A percentile compares a stretch with the other conserved stretches of the same genome.
phyloP scores from a whole-genome alignment of 2,888 invertebrate species.

The Scaptomyza cyrtandrae region DNA sequence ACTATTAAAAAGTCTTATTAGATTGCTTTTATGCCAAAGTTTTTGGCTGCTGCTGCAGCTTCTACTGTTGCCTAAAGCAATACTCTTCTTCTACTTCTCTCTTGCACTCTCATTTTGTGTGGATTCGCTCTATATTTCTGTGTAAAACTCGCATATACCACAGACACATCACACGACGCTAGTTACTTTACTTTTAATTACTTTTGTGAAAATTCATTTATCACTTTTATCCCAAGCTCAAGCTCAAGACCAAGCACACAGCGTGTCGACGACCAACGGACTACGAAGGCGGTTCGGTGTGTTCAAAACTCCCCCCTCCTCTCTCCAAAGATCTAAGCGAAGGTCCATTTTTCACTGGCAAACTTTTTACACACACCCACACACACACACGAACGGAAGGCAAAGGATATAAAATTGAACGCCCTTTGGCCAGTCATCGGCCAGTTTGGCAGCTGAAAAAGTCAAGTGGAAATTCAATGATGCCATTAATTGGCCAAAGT shows the following conservation, averaged over 20 bases:
- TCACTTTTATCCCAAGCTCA: conserved; percentile 80
- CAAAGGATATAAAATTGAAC: conserved; percentile 74
- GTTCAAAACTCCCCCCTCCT: neutral
- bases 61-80: conserved; percentile 41
- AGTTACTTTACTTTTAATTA: conserved; percentile 81
- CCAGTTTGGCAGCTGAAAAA: conserved; percentile 78
- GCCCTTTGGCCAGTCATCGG: conserved; percentile 80
- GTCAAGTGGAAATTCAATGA: conserved; percentile 82
- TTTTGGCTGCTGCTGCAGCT: conserved; percentile 40
- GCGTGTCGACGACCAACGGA: conserved; percentile 45
- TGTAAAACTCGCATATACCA: no score
- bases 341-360: conserved; percentile 75
- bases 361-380: conserved; percentile 60
- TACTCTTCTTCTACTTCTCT: neutral
- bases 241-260: conserved; percentile 60
- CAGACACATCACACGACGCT: conserved; percentile 79
- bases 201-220: conserved; percentile 81
- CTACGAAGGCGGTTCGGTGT: conserved; percentile 10
- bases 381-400: conserved; percentile 5
- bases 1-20: conserved; percentile 80
- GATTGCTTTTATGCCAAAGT: conserved; percentile 75
- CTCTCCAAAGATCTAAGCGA: conserved; percentile 62
- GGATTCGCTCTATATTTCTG: neutral
- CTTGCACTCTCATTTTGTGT: neutral
- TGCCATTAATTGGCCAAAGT: conserved; percentile 82